Percentiles rank a stretch among this genome's conserved stretches.
phyloP scores from a whole-genome alignment of 2,888 invertebrate species.

The Melangyna quadrimaculata region DNA sequence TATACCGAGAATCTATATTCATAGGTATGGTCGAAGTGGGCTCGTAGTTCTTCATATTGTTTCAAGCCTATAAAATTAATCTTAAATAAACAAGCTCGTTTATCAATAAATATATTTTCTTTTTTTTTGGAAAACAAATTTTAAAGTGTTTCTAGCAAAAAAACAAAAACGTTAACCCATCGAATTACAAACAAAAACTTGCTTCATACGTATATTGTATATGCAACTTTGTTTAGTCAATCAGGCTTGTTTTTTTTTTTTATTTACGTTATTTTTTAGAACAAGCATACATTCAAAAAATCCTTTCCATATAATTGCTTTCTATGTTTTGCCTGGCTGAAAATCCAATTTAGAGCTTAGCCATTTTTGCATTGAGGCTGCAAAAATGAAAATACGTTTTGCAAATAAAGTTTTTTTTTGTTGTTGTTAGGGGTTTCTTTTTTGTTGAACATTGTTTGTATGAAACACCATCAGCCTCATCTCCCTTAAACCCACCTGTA shows the following conservation, averaged over 20 bases:
- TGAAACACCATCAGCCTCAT: neutral
- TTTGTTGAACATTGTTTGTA: neutral
- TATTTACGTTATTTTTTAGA: neutral
- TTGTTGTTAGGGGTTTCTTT: neutral
- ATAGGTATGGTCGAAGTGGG: neutral
- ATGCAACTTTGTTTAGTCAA: slow-evolving; percentile 30
- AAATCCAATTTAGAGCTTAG: slow-evolving; percentile 69
- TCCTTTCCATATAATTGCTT: slow-evolving; percentile 70
- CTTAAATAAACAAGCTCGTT: slow-evolving; percentile 16
- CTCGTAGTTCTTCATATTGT: neutral
- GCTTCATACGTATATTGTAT: neutral
- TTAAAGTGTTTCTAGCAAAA: neutral
- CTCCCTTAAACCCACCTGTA: slow-evolving; percentile 9
- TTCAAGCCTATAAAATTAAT: neutral
- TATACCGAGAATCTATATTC: neutral
- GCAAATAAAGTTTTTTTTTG: slow-evolving; percentile 28
- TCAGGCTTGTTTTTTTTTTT: neutral
- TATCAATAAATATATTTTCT: neutral
- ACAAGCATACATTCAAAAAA: slow-evolving; percentile 52
- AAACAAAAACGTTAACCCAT: neutral
- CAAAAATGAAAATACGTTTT: slow-evolving; percentile 52
- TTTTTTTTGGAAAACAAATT: neutral
- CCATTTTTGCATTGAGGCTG: slow-evolving; percentile 57
- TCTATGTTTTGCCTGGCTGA: slow-evolving; percentile 46
- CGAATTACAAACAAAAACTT: neutral